phyloP scores from a whole-genome alignment of 2,888 invertebrate genomes.

The Choristoneura rosaceana region DNA sequence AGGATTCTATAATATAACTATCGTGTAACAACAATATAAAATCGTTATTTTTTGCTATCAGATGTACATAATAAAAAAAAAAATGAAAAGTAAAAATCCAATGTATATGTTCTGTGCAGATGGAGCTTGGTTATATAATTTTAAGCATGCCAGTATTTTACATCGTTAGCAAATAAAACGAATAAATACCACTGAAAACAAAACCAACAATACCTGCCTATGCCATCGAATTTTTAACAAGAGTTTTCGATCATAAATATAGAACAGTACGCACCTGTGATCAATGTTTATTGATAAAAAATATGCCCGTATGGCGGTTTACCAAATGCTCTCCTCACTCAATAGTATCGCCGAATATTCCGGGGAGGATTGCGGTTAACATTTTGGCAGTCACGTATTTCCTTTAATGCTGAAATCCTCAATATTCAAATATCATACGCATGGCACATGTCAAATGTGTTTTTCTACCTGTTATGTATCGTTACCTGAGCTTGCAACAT shows the following conservation, averaged over 20 bases:
- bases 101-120: no score
- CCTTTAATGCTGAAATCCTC: slow-evolving; percentile 50
- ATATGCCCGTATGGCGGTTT: slow-evolving; percentile 17
- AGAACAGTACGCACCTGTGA: slow-evolving; percentile 10
- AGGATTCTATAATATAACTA: no score
- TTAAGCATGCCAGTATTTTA: no score
- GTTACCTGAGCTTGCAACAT: slow-evolving; percentile 3
- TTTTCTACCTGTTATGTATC: slow-evolving; percentile 40
- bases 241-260: slow-evolving; percentile 1
- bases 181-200: neutral
- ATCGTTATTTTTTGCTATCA: no score
- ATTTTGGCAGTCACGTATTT: slow-evolving; percentile 43
- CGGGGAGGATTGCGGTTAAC: slow-evolving; percentile 19
- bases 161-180: neutral
- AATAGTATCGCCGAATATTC: slow-evolving; percentile 12
- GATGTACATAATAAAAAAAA: no score
- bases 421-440: slow-evolving; percentile 61
- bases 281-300: slow-evolving; percentile 35
- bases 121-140: no score
- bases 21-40: no score
- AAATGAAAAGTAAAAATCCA: no score
- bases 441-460: slow-evolving; percentile 59
- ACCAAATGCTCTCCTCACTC: slow-evolving; percentile 9
- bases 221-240: neutral
- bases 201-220: neutral